Conservation (phyloP, 2,888 invertebrate genomes). For the Sisyra nigra region DNA sequence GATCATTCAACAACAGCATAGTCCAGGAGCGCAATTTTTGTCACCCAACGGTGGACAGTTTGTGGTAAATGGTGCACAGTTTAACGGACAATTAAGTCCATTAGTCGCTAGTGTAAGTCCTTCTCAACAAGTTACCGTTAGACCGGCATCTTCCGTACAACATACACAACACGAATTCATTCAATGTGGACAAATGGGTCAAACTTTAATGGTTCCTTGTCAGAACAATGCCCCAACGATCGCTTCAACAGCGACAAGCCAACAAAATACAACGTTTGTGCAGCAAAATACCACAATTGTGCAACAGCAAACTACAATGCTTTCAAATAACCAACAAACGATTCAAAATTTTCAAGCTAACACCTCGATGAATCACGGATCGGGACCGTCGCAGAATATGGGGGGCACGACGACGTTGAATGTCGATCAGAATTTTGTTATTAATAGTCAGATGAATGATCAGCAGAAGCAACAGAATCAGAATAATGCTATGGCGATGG, state of each 20-base stretch:
- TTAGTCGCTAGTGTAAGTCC: constrained; percentile 59
- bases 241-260: constrained; percentile 34
- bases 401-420: constrained; percentile 30
- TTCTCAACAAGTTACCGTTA: constrained; percentile 38
- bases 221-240: constrained; percentile 33
- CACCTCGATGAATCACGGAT: constrained; percentile 23
- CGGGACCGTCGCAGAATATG: constrained; percentile 21
- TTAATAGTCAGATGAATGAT: constrained; percentile 20
- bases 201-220: constrained; percentile 54
- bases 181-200: constrained; percentile 52
- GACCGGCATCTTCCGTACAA: constrained; percentile 23
- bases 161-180: constrained; percentile 53
- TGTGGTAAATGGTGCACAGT: constrained; percentile 54
- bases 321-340: constrained; percentile 44
- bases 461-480: constrained; percentile 10
- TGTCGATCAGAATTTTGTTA: constrained; percentile 40
- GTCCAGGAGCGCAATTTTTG: constrained; percentile 52
- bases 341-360: constrained; percentile 26
- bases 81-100: constrained; percentile 64
- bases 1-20: constrained; percentile 46
- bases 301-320: constrained; percentile 64
- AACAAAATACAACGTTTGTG: constrained; percentile 54
- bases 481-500: constrained; percentile 11
- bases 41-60: constrained; percentile 60
- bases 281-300: constrained; percentile 77